Conservation (phyloP, 2,797 vertebrate species). For the Acanthurus lineatus region DNA sequence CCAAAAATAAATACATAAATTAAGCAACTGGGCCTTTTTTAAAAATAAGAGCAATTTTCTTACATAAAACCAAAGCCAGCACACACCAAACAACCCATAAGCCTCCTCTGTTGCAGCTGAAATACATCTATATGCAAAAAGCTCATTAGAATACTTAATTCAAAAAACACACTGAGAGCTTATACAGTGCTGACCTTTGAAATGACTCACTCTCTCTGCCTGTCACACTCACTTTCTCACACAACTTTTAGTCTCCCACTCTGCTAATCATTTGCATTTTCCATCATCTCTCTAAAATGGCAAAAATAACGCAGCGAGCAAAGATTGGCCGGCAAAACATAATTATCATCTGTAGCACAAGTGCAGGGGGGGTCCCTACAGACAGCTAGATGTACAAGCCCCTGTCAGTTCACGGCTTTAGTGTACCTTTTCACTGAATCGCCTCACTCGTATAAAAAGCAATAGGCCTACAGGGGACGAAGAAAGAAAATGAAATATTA, state of each 20-base stretch:
- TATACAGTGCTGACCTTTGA: constrained; percentile 63
- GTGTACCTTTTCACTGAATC: constrained; percentile 54
- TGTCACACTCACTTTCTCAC: constrained; percentile 58
- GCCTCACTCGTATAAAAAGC: constrained; percentile 54
- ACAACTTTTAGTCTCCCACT: constrained; percentile 57
- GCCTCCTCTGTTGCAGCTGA: constrained; percentile 10
- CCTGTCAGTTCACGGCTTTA: constrained; percentile 45
- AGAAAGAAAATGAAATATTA: constrained; percentile 64
- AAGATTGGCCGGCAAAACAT: constrained; percentile 46
- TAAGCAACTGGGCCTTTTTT: background rate
- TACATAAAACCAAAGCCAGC: background rate
- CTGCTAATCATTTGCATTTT: constrained; percentile 70
- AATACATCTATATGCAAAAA: constrained; percentile 51
- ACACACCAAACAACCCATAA: background rate
- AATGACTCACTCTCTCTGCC: constrained; percentile 56
- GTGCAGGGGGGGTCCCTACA: constrained; percentile 29
- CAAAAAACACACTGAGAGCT: constrained; percentile 42
- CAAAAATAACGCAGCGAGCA: constrained; percentile 52
- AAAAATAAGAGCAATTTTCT: constrained; percentile 1
- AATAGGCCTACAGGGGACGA: constrained; percentile 20
- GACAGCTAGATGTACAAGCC: constrained; percentile 33
- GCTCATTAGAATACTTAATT: constrained; percentile 52
- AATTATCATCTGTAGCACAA: constrained; percentile 55
- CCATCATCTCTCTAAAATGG: constrained; percentile 59
- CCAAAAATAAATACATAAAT: constrained; percentile 9